Percentiles rank a stretch among this genome's conserved stretches.
These are phyloP conservation scores for Hemibagrus wyckioides DNA, from an alignment of 2,113 vertebrate genomes.

Conservation along the genomic window DNA sequence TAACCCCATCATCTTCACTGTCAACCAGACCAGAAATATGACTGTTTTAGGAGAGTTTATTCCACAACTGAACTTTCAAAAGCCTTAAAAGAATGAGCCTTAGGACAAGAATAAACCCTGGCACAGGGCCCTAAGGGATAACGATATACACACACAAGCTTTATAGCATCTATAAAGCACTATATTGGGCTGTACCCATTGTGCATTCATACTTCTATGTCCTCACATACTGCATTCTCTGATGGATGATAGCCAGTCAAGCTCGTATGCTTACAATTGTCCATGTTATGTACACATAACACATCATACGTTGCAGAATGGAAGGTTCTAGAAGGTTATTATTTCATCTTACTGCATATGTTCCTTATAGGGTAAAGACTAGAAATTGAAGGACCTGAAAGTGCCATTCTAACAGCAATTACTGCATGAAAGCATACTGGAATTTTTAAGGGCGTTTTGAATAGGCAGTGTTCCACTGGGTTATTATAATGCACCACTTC, in stretches of 20 bases:
- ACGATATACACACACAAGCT: background rate
- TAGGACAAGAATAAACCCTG: background rate
- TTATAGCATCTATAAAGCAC: slow-evolving; percentile 6
- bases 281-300: background rate
- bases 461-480: background rate
- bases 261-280: background rate
- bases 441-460: background rate
- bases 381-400: background rate
- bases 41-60: background rate
- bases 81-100: background rate
- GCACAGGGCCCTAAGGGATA: background rate
- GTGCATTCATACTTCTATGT: background rate
- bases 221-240: background rate
- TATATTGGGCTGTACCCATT: background rate
- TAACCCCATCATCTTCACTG: slow-evolving; percentile 4
- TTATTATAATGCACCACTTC: background rate
- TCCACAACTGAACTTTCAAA: slow-evolving; percentile 1
- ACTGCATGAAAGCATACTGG: background rate
- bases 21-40: background rate
- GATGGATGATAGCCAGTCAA: background rate
- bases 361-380: background rate
- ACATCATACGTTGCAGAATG: background rate
- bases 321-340: background rate
- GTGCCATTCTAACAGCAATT: background rate
- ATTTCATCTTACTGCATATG: background rate